A percentile compares a stretch with the other conserved stretches of the same genome.
Conservation (phyloP, 2,113 vertebrate genomes). For the Pachyramphus minor region DNA sequence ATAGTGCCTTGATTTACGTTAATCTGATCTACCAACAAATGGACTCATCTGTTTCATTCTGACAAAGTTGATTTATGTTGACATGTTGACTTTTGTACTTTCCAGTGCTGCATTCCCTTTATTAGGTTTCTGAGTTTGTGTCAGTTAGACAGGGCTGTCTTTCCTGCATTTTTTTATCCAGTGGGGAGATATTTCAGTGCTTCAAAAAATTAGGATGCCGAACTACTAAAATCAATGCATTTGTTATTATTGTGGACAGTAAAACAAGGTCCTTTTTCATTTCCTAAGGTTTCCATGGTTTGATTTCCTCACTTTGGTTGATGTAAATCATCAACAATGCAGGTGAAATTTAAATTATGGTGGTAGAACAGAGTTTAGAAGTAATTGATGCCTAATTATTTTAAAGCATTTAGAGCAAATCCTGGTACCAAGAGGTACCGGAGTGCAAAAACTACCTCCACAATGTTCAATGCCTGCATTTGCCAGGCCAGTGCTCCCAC, state of each 20-base stretch:
- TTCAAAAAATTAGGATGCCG: background rate
- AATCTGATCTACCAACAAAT: constrained; percentile 58
- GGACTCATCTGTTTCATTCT: constrained; percentile 46
- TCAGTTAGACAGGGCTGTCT: background rate
- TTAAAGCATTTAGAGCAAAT: background rate
- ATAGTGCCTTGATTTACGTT: constrained; percentile 26
- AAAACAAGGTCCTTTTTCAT: background rate
- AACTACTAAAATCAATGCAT: background rate
- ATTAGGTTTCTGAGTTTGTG: constrained; percentile 18
- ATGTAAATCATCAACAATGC: background rate
- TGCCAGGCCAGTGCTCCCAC: background rate
- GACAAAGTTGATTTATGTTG: constrained; percentile 56
- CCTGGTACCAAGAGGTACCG: background rate
- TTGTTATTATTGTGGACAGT: background rate
- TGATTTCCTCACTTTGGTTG: background rate
- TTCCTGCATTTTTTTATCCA: background rate
- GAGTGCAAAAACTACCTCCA: background rate
- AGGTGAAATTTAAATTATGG: background rate
- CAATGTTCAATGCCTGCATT: background rate
- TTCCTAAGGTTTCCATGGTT: background rate
- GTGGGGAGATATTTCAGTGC: background rate
- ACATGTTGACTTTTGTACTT: constrained; percentile 53
- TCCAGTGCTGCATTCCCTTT: constrained; percentile 20
- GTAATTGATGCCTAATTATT: background rate
- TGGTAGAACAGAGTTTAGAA: background rate